Conservation (phyloP, 1,140 invertebrate species). For the Mesaphorura yosii region DNA sequence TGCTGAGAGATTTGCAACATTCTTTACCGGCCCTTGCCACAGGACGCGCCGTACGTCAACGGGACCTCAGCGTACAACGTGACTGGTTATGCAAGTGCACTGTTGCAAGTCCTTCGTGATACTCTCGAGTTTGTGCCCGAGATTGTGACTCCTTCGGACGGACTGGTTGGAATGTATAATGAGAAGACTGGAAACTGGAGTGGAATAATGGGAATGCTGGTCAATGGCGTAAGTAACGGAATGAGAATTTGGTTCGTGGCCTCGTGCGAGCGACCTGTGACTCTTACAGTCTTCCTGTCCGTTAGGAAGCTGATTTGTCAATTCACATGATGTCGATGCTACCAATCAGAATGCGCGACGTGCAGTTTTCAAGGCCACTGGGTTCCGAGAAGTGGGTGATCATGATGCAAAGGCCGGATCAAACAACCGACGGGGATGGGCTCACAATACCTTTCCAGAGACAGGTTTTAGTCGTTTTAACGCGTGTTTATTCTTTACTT, state of each 20-base stretch:
- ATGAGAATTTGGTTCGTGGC: neutral
- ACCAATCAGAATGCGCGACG: constrained; percentile 42
- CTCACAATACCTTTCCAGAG: constrained; percentile 63
- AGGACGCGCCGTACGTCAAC: constrained; percentile 23
- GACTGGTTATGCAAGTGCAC: constrained; percentile 16
- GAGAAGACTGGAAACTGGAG: constrained; percentile 5
- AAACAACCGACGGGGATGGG: constrained; percentile 66
- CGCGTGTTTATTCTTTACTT: no score
- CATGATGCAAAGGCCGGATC: constrained; percentile 60
- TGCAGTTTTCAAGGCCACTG: constrained; percentile 52
- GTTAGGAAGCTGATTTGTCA: constrained; percentile 60
- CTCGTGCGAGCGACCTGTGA: neutral
- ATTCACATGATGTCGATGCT: constrained; percentile 63
- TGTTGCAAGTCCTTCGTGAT: constrained; percentile 24
- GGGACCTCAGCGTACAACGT: constrained; percentile 3
- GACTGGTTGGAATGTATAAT: constrained; percentile 13
- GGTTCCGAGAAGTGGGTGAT: constrained; percentile 63
- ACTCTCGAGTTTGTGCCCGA: constrained; percentile 24
- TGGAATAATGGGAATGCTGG: constrained; percentile 22
- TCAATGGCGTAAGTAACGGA: constrained; percentile 10
- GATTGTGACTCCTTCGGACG: constrained; percentile 20
- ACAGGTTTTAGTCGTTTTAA: no score
- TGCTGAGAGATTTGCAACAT: no score
- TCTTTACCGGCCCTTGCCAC: no score
- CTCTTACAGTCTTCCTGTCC: neutral